A percentile compares a stretch with the other conserved stretches of the same genome.
These are phyloP conservation scores for Girardinus metallicus DNA, from an alignment of 2,797 vertebrate species.

Conservation along the genomic window DNA sequence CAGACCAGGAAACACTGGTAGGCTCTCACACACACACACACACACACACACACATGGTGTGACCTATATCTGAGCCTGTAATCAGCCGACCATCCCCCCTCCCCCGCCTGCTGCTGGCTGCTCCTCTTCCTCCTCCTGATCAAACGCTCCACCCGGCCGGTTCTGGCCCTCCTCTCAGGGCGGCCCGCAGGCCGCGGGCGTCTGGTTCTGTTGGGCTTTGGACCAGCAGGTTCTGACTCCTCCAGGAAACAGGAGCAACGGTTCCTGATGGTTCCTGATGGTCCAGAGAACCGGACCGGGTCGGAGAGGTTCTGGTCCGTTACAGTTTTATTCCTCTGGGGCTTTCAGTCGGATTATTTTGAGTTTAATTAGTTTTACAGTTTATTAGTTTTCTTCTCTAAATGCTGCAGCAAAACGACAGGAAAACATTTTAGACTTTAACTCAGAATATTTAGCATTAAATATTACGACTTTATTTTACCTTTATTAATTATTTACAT, in stretches of 20 bases:
- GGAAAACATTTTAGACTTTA: too few relatives aligned
- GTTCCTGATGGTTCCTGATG: too few relatives aligned
- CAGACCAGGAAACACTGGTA: not conserved
- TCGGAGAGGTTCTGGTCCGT: too few relatives aligned
- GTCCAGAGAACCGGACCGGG: too few relatives aligned
- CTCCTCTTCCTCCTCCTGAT: conserved; percentile 46
- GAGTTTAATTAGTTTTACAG: too few relatives aligned
- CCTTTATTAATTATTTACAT: too few relatives aligned
- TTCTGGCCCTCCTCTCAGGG: not conserved
- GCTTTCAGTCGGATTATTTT: too few relatives aligned
- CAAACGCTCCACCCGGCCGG: conserved; percentile 19
- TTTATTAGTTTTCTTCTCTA: too few relatives aligned
- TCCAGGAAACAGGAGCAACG: not conserved
- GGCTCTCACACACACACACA: not conserved
- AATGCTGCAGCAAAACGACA: too few relatives aligned
- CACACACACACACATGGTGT: conserved; percentile 32
- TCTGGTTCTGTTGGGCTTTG: not conserved
- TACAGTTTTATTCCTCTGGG: too few relatives aligned
- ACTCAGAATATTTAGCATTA: too few relatives aligned
- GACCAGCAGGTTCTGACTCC: not conserved
- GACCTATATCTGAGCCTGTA: conserved; percentile 69
- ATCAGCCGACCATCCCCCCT: conserved; percentile 55
- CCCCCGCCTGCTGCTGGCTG: conserved; percentile 13
- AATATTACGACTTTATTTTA: too few relatives aligned
- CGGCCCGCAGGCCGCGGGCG: not conserved